Evolutionary conservation across 2,113 vertebrate genomes (phyloP), one percentile per base, ranked within the genome.

Genomic region (Mandrillus leucophaeus): DNA sequence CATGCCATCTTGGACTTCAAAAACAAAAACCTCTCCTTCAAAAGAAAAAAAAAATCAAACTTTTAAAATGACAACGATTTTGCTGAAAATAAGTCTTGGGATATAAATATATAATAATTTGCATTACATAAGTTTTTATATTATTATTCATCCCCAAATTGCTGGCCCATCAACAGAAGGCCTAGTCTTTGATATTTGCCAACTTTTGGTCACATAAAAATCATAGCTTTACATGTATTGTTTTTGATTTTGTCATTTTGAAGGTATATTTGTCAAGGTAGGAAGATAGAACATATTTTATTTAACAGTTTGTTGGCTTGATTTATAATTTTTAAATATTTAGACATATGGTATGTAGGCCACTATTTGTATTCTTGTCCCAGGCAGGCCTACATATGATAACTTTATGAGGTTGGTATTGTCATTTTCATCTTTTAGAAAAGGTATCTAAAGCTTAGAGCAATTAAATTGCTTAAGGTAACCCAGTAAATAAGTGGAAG

Each of bases 251-350:
- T 92, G 80, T 97, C 52, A 14, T 96, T 92, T 48, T 87, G 79
- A 95, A 98, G 79, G 93, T 96, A 9, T 96, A 68, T 95, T 97
- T 92, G 59, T 96, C 82, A 93, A 96, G 95, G 84, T 94, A 80
- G 50, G 35, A 96, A 35, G 70, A 48, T 76, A 92, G 83, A 98
- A 81, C 86, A 55, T 95, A 96, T 96, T 97, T 92, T 93, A 96
- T 95, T 96, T 84, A 96, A 95, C 59, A 87, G 92, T 87, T 95
- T 94, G 82, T 96, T 97, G 94, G 96, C 96, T 90, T 94, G 83
- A 97, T 96, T 96, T 88, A 96, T 84, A 97, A 81, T 90, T 90
- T 95, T 95, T 90, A 95, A 97, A 96, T 97, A 97, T 96, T 97
- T 90, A 96, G 90, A 96, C 96, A 96, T 97, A 92, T 94, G 94